Conservation (phyloP, 2,113 vertebrate species). For the Ibidorhyncha struthersii region DNA sequence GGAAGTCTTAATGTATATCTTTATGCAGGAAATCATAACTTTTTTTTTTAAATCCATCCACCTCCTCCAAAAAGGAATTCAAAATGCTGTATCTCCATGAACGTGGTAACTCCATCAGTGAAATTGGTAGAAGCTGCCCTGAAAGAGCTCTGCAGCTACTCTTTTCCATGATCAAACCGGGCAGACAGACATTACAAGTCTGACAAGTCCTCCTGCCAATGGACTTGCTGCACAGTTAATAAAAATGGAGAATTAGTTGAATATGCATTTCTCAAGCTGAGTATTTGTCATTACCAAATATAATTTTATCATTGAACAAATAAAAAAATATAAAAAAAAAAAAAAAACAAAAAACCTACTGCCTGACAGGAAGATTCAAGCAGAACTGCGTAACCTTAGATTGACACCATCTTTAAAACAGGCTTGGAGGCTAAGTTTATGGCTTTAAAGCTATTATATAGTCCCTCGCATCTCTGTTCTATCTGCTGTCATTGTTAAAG, state of each 20-base stretch:
- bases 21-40: background rate
- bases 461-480: background rate
- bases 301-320: background rate
- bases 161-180: background rate
- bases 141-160: background rate
- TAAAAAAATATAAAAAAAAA: background rate
- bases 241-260: background rate
- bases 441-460: background rate
- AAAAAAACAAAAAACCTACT: background rate
- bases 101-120: background rate
- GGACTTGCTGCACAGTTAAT: background rate
- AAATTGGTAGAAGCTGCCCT: background rate
- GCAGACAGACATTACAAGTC: background rate
- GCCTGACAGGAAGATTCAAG: background rate
- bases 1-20: background rate
- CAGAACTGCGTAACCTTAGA: background rate
- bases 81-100: background rate
- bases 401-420: background rate
- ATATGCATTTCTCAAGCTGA: background rate
- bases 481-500: background rate
- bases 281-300: background rate
- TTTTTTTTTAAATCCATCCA: fast-evolving
- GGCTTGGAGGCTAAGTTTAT: background rate
- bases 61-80: background rate
- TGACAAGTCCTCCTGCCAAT: background rate